Evolutionary conservation across 2,888 invertebrate species (phyloP).

Genomic region (Stomorhina lunata): DNA sequence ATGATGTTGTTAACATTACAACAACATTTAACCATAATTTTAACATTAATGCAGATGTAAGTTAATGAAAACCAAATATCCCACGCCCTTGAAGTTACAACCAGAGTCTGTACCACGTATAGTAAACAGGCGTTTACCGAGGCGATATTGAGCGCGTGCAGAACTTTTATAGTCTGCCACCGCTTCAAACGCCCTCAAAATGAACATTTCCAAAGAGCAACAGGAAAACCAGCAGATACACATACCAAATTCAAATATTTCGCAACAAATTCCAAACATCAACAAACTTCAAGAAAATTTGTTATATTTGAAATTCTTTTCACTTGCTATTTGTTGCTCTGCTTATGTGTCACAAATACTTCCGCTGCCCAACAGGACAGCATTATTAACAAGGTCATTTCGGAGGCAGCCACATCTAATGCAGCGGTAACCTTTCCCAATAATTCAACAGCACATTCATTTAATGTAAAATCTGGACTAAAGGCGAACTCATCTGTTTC

Average conservation of each 20-base stretch:
- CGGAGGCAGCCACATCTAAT: neutral
- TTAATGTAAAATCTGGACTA: constrained; percentile 13
- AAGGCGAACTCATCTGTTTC: constrained; percentile 3
- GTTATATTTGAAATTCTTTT: constrained; percentile 35
- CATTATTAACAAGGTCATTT: constrained; percentile 34
- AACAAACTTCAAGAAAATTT: neutral
- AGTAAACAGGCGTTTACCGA: constrained; percentile 59
- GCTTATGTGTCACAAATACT: neutral
- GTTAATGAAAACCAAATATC: constrained; percentile 25
- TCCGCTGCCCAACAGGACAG: neutral
- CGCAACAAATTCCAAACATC: neutral
- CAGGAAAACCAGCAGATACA: constrained; percentile 33
- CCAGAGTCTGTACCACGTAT: constrained; percentile 58
- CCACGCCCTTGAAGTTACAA: constrained; percentile 56
- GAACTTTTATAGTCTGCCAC: constrained; percentile 50
- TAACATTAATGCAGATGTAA: constrained; percentile 26
- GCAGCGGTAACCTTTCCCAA: constrained; percentile 42
- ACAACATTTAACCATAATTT: neutral
- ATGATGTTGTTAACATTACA: constrained; percentile 25
- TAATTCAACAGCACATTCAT: constrained; percentile 1
- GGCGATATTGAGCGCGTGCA: constrained; percentile 63
- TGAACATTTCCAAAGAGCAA: constrained; percentile 12
- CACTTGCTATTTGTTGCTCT: constrained; percentile 21
- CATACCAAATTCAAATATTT: neutral
- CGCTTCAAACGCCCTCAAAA: constrained; percentile 60